These are phyloP conservation scores for Meliscaeva auricollis DNA, from an alignment of 2,888 invertebrate genomes.

Conservation along the genomic window DNA sequence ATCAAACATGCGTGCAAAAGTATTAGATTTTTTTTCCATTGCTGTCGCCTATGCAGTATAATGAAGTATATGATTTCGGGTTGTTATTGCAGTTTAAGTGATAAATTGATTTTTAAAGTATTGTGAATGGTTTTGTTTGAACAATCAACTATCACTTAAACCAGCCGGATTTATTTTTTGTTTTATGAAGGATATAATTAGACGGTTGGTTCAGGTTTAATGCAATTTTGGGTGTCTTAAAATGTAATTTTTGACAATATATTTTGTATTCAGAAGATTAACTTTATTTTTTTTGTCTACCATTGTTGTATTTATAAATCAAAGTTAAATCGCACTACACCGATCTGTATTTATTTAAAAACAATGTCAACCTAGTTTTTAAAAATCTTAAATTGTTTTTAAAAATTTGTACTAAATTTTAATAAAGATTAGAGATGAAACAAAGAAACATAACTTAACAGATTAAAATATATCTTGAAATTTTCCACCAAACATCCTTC, in stretches of 20 bases:
- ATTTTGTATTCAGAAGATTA: no score
- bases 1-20: conserved; percentile 73
- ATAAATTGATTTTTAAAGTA: not conserved
- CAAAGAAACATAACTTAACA: no score
- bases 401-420: no score
- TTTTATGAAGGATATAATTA: conserved; percentile 15
- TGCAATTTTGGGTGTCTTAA: conserved; percentile 64
- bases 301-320: no score
- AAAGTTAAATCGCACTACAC: no score
- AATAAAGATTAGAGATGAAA: no score
- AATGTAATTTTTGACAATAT: conserved; percentile 63
- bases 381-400: no score
- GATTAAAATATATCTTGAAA: no score
- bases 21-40: conserved; percentile 38
- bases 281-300: no score
- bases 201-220: conserved; percentile 10
- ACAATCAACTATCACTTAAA: not conserved
- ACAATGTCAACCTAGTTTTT: no score
- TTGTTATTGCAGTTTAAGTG: not conserved
- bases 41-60: conserved; percentile 72
- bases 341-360: no score
- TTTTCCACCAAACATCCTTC: no score
- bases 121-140: not conserved
- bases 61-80: conserved; percentile 36
- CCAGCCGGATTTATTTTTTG: not conserved